These are phyloP conservation scores for Akabosia matsudoensis DNA, from an alignment of 1,140 invertebrate species.

Conservation along the genomic window DNA sequence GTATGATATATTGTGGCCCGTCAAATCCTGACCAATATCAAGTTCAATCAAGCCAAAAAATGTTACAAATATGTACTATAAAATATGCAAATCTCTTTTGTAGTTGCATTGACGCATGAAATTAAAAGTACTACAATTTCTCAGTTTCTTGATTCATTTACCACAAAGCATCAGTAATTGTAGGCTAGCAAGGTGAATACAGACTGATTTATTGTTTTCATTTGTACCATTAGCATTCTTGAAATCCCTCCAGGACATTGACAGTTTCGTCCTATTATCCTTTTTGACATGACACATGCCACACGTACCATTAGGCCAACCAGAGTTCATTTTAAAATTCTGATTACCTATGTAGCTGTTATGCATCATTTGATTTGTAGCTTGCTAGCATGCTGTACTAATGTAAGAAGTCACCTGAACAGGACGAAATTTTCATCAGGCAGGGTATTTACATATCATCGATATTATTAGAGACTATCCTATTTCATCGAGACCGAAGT, in stretches of 20 bases:
- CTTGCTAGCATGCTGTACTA: background rate
- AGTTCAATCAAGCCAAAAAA: background rate
- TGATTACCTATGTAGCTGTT: background rate
- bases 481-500: no score
- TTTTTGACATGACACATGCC: background rate
- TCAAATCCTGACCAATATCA: background rate
- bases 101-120: background rate
- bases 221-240: background rate
- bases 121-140: background rate
- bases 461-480: no score
- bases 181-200: background rate
- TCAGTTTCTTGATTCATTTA: background rate
- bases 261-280: background rate
- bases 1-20: background rate
- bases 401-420: no score
- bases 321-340: background rate
- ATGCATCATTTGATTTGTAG: background rate
- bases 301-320: background rate
- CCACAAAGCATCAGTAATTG: no score
- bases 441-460: no score
- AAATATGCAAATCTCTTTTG: background rate
- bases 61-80: background rate
- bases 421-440: no score
- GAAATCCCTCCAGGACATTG: background rate
- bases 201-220: background rate